These are phyloP conservation scores for rabbit (Oryctolagus cuniculus) DNA, from an alignment of 2,113 vertebrate genomes.

Conservation along the genomic window DNA sequence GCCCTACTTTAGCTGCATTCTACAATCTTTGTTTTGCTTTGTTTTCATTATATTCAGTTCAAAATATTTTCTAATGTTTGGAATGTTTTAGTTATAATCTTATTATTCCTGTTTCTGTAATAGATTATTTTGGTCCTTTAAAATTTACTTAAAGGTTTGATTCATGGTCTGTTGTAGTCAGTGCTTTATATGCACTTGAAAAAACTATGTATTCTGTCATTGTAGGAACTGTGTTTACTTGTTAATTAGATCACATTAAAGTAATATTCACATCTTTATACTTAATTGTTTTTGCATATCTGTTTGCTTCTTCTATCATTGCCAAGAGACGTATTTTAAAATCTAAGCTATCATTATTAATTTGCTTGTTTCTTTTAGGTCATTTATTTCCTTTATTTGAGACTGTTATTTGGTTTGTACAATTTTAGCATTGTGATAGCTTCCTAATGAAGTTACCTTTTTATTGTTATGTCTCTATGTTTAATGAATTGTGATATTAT, in stretches of 20 bases:
- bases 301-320: constrained; percentile 10
- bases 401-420: background rate
- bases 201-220: background rate
- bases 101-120: background rate
- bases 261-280: background rate
- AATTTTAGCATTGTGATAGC: background rate
- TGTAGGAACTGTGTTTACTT: background rate
- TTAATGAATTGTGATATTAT: background rate
- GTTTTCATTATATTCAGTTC: background rate
- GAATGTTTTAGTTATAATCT: background rate
- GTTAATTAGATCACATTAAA: background rate
- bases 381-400: background rate
- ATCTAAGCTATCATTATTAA: background rate
- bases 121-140: background rate
- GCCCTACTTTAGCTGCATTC: background rate
- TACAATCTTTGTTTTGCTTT: background rate
- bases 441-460: background rate
- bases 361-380: background rate
- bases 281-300: background rate
- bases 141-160: background rate
- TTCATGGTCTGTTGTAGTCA: background rate
- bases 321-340: background rate
- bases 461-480: constrained; percentile 1
- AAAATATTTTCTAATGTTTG: background rate
- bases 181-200: background rate